A percentile compares a stretch with the other conserved stretches of the same genome.
Conservation (phyloP, 2,888 invertebrate species). For the Epirrhoe tristata region DNA sequence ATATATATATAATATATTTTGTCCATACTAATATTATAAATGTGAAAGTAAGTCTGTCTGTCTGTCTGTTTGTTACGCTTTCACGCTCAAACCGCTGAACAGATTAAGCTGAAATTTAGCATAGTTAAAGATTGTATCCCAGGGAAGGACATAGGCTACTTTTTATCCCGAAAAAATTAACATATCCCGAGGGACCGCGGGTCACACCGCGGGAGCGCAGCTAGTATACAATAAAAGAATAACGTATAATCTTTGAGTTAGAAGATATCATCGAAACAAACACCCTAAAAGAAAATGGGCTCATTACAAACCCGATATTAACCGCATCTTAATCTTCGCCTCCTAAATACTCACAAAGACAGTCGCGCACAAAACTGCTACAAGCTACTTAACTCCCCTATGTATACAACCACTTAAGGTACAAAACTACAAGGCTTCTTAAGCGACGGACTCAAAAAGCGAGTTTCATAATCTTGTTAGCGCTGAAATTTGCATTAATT, state of each 20-base stretch:
- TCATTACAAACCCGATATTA: constrained; percentile 23
- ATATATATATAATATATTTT: too few species aligned
- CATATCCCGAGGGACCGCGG: too few species aligned
- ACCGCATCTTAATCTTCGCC: constrained; percentile 34
- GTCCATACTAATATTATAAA: too few species aligned
- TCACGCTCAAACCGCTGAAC: too few species aligned
- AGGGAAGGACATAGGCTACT: too few species aligned
- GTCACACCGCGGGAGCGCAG: too few species aligned
- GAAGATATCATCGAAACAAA: constrained; percentile 4
- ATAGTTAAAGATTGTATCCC: too few species aligned
- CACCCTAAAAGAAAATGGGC: constrained; percentile 26
- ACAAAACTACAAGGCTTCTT: constrained; percentile 52
- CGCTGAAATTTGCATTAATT: constrained; percentile 86
- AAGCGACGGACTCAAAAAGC: constrained; percentile 78
- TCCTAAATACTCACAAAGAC: constrained; percentile 45
- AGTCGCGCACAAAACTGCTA: constrained; percentile 48
- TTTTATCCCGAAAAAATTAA: too few species aligned
- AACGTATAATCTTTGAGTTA: background rate
- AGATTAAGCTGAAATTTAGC: too few species aligned
- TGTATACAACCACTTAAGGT: constrained; percentile 63
- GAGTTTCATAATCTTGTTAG: constrained; percentile 85
- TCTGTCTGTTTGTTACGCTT: too few species aligned
- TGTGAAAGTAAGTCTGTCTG: too few species aligned
- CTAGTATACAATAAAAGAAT: background rate
- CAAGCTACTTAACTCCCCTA: constrained; percentile 44